Evolutionary conservation across 2,888 invertebrate genomes (phyloP).

Genomic region (Mimachlamys varia): DNA sequence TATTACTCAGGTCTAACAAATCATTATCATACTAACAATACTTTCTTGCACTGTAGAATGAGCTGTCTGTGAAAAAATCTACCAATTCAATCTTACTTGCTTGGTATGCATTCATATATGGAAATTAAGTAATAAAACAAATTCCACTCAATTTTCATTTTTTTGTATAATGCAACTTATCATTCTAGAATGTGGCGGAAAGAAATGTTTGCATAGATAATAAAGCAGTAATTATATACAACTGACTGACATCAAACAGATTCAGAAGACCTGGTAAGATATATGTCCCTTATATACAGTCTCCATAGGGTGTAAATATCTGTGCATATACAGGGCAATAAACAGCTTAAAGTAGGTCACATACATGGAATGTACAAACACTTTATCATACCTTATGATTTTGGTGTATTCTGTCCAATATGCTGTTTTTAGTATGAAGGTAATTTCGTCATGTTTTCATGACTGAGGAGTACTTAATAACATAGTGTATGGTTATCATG

Average conservation of each 20-base stretch:
- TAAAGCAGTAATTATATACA: background rate
- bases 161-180: background rate
- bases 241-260: background rate
- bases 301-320: background rate
- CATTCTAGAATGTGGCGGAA: constrained; percentile 13
- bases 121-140: background rate
- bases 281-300: background rate
- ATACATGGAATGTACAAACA: background rate
- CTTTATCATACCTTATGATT: too few species aligned
- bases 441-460: too few species aligned
- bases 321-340: background rate
- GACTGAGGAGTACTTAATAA: too few species aligned
- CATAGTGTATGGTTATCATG: too few species aligned
- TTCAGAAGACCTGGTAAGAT: background rate
- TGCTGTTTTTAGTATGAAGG: too few species aligned
- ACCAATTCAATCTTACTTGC: background rate
- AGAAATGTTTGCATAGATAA: background rate
- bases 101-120: background rate
- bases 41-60: too few species aligned
- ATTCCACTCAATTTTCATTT: background rate
- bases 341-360: background rate
- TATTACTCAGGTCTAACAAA: too few species aligned
- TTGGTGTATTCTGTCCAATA: too few species aligned
- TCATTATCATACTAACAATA: too few species aligned
- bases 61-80: background rate